Evolutionary conservation across 2,113 vertebrate genomes (phyloP).

Genomic region (Leptodactylus fuscus): DNA sequence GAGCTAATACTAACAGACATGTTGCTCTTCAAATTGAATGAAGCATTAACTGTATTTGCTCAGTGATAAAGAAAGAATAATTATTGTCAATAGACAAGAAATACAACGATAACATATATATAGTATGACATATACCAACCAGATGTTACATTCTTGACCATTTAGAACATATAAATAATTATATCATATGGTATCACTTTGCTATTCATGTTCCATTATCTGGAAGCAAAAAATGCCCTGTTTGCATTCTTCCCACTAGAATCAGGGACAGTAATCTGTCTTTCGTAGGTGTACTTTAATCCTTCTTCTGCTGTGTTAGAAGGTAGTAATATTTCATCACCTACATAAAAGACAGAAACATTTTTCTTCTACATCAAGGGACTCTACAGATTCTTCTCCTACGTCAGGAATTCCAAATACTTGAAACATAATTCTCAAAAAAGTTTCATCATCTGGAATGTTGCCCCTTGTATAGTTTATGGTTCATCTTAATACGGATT

Average conservation of each 20-base stretch:
- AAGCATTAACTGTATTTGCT: background rate
- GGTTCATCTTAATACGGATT: constrained; percentile 24
- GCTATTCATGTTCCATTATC: constrained; percentile 12
- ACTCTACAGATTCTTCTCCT: constrained; percentile 27
- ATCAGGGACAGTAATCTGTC: background rate
- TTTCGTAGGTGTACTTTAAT: constrained; percentile 37
- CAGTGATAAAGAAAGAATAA: background rate
- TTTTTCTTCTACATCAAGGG: constrained; percentile 56
- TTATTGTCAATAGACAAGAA: background rate
- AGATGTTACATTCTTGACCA: background rate
- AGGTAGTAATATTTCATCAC: constrained; percentile 51
- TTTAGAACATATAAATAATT: constrained; percentile 21
- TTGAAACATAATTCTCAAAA: background rate
- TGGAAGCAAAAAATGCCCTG: constrained; percentile 34
- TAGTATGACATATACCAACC: background rate
- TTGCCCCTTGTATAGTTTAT: background rate
- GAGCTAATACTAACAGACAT: background rate
- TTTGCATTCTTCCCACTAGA: constrained; percentile 34
- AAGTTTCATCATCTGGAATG: constrained; percentile 1
- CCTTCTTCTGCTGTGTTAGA: constrained; percentile 37
- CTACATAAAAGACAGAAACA: background rate
- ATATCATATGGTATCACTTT: constrained; percentile 12
- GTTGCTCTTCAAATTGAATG: background rate
- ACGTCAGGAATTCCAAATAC: constrained; percentile 1
- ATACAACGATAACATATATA: background rate